Evolutionary conservation across 2,888 invertebrate genomes (phyloP), one percentile per base, ranked within the genome.

Genomic region (Cerastoderma edule): DNA sequence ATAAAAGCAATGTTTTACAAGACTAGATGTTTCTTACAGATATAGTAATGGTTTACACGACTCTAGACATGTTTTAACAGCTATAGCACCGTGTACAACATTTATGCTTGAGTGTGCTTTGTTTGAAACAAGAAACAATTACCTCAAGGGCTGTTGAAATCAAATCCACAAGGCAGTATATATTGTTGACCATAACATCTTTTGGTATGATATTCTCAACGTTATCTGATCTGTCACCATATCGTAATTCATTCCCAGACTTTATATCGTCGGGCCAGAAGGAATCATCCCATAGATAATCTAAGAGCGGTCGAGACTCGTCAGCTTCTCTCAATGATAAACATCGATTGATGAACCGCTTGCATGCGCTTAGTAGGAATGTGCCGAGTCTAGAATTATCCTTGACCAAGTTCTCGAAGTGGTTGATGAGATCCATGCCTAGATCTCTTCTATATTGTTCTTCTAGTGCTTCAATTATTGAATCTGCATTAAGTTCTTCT

Each of bases 311-410:
- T 22, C 68, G 72, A 10, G 68, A 56, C 8, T 65, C 5, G 28
- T 70, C 67, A 4, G 75, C 64, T 22, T 74, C 74, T 5, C 73
- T 73, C 24, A 71, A 24, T n/a, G 72, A 70, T 39, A 86, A 44
- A 70, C 79, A 83, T 78, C 85, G 67, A 50, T 82, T 76, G 19
- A 79, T 60, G 68, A 86, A 86, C 48, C 79, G 65, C 63, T 83
- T 80, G n/a, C 80, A 35, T 10, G 81, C 72, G 27, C 68, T 67
- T 13, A 67, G 30, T 1, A 83, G 48, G 19, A 56, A 57, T 44
- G 75, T 82, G n/a, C 78, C 53, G 35, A 70, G 35, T 54, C 32
- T 27, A n/a, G 54, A 44, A 24, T 71, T 63, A 10, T 19, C 22
- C 1, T 44, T n/a, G 1, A 73, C 50, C n/a, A 77, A 35, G 3